Evolutionary conservation across 2,113 vertebrate species (phyloP), one percentile per base, ranked within the genome.

Genomic region (Dendropsophus ebraccatus): DNA sequence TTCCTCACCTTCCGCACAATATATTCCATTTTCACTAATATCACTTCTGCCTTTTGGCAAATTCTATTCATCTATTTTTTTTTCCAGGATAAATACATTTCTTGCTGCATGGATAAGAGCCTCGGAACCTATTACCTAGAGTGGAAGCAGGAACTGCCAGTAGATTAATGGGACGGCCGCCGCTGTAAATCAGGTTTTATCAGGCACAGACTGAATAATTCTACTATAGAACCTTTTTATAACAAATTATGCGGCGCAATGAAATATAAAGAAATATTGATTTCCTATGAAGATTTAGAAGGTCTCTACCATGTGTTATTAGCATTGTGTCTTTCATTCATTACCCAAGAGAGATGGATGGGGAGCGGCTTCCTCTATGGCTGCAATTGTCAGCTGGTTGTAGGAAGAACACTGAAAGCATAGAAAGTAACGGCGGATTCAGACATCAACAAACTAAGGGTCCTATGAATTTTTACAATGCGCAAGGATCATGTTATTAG

Each of bases 241-340:
- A 58, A 37, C 76, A 79, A 79, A 79, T 79, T 58, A 60, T 30
- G 17, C 76, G n/a, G 19, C 37, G 54, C 76, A 58, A 56, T 41
- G 76, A 79, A 79, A 79, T 79, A 79, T 58, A 79, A 79, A 32
- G 76, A 79, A 58, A 79, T 79, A 79, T 79, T 79, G 76, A 79
- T 79, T 79, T 79, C 41, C 76, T 79, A 32, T 11, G 21, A 35
- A 30, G 49, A 60, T 41, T 60, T 58, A 79, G 52, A 58, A 79
- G 76, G 54, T 58, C 52, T 79, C 21, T n/a, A 37, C 23, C 30
- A 79, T 79, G 76, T 58, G 52, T 23, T 79, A 58, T 60, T 79
- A 79, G 52, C 30, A 60, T n/a, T 25, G n/a, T 32, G 52, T 60
- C 32, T n/a, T 41, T 60, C 76, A 79, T 79, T 79, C 32, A 79